These are phyloP conservation scores for Hippoglossus stenolepis DNA, from an alignment of 2,113 vertebrate genomes.

Conservation along the genomic window DNA sequence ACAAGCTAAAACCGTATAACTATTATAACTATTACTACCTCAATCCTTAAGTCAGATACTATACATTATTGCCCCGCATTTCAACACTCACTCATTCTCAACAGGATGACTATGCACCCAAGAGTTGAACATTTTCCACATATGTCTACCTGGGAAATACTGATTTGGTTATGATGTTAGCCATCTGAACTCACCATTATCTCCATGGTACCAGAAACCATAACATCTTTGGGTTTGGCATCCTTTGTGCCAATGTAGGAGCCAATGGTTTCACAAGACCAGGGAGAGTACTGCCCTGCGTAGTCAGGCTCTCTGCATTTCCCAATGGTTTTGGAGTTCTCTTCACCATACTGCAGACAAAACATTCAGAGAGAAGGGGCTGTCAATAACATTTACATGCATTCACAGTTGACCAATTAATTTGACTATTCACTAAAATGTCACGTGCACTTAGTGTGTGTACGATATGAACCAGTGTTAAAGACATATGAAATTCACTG, in stretches of 20 bases:
- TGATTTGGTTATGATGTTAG: background rate
- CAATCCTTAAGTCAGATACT: background rate
- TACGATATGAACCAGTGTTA: background rate
- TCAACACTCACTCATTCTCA: background rate
- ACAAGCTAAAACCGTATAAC: background rate
- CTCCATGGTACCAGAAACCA: conserved; percentile 88
- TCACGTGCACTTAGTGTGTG: background rate
- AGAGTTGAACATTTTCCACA: background rate
- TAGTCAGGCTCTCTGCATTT: conserved; percentile 95
- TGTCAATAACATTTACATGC: background rate
- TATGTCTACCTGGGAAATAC: background rate
- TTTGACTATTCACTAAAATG: background rate
- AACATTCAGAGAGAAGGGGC: background rate
- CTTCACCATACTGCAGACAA: conserved; percentile 89
- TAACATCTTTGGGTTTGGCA: conserved; percentile 95
- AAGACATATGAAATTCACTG: background rate
- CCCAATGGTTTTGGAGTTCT: conserved; percentile 89
- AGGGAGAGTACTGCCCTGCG: conserved; percentile 95
- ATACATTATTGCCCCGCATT: background rate
- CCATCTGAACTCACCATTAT: conserved; percentile 87
- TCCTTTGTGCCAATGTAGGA: conserved; percentile 99
- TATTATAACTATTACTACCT: background rate
- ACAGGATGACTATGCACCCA: background rate
- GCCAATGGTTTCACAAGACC: conserved; percentile 98
- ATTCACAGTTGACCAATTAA: background rate